Evolutionary conservation across 1,140 invertebrate genomes (phyloP).

Genomic region (Zaprionus nigranus): DNA sequence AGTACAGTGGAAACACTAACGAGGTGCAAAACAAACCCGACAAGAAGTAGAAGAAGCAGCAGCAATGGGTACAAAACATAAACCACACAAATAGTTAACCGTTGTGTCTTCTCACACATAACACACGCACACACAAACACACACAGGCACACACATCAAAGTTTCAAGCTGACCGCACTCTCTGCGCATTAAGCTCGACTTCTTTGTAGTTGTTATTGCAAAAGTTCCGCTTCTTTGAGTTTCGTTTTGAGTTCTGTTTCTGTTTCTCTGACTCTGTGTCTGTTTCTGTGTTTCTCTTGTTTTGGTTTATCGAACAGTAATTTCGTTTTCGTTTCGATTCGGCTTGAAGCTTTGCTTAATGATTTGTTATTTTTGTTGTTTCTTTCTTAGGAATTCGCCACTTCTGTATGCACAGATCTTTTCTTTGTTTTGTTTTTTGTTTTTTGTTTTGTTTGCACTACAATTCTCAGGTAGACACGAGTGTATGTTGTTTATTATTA

Average conservation of each 20-base stretch:
- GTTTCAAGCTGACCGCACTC: constrained; percentile 22
- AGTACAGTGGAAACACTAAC: constrained; percentile 47
- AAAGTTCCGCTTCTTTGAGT: constrained; percentile 38
- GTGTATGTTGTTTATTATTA: constrained; percentile 15
- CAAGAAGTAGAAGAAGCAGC: constrained; percentile 6
- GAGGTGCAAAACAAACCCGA: constrained; percentile 31
- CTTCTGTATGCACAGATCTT: constrained; percentile 17
- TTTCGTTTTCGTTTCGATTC: constrained; percentile 56
- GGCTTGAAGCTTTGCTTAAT: constrained; percentile 31
- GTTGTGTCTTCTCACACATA: constrained; percentile 27
- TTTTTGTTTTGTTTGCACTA: constrained; percentile 23
- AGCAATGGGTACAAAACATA: constrained; percentile 36
- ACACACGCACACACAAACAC: not conserved
- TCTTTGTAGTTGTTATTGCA: constrained; percentile 22
- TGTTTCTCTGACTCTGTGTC: constrained; percentile 6
- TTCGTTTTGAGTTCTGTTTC: constrained; percentile 9
- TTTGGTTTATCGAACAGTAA: constrained; percentile 38
- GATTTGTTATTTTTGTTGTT: constrained; percentile 20
- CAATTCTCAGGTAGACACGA: constrained; percentile 25
- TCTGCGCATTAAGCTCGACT: constrained; percentile 34
- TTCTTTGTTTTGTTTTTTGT: constrained; percentile 3
- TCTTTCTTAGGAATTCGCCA: constrained; percentile 16
- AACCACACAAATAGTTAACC: constrained; percentile 39
- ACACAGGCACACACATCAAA: not conserved
- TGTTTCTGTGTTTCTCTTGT: constrained; percentile 12